Evolutionary conservation across 2,113 vertebrate species (phyloP).

Genomic region (Hassar affinis): DNA sequence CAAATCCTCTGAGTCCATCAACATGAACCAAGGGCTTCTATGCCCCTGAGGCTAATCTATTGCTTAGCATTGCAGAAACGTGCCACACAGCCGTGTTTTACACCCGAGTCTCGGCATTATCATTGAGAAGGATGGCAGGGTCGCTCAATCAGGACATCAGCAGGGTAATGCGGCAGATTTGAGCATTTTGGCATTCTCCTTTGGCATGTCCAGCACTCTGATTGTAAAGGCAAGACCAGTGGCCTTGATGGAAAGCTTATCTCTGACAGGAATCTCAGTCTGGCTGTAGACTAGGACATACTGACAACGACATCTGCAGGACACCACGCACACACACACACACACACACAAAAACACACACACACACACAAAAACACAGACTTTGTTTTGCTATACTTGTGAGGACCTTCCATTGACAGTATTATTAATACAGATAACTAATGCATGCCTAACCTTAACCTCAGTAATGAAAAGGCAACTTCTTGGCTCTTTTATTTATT

Average conservation of each 20-base stretch:
- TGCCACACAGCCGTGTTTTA: conserved; percentile 3
- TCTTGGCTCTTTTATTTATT: too few species aligned
- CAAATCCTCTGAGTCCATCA: conserved; percentile 12
- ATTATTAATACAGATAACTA: too few species aligned
- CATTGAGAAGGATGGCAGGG: background rate
- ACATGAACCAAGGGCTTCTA: background rate
- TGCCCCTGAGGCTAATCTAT: background rate
- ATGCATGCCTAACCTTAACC: too few species aligned
- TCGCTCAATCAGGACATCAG: conserved; percentile 28
- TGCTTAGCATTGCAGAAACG: conserved; percentile 26
- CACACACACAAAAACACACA: conserved; percentile 18
- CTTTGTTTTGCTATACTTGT: too few species aligned
- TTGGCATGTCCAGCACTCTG: background rate
- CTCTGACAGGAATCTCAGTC: conserved; percentile 38
- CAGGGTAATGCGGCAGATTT: conserved; percentile 29
- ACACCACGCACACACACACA: conserved; percentile 14
- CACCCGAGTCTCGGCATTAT: conserved; percentile 15
- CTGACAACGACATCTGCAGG: conserved; percentile 35
- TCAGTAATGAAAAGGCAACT: too few species aligned
- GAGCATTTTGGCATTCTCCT: background rate
- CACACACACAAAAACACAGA: conserved; percentile 10
- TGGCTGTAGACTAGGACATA: conserved; percentile 4
- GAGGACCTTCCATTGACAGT: too few species aligned
- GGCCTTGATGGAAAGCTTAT: conserved; percentile 47
- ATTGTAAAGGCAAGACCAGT: conserved; percentile 40